Evolutionary conservation across 2,888 invertebrate genomes (phyloP).

Genomic region (Chymomyza fuscimana): DNA sequence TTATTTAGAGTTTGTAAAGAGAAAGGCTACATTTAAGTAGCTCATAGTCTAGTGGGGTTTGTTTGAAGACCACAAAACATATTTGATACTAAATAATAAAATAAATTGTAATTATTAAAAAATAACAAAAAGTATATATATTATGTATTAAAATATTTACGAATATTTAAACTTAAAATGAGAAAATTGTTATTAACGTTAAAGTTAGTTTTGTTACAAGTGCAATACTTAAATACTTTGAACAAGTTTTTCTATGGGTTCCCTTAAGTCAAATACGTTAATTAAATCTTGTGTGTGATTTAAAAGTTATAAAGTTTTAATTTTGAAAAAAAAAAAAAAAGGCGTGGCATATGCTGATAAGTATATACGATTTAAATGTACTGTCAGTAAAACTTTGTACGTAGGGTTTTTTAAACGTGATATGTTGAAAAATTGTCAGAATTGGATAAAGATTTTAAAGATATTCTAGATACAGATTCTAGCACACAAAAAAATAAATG

Average conservation of each 20-base stretch:
- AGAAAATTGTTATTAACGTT: constrained; percentile 70
- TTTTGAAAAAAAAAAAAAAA: background rate
- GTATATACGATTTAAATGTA: background rate
- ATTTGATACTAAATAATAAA: constrained; percentile 68
- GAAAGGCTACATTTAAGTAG: constrained; percentile 54
- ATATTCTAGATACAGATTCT: background rate
- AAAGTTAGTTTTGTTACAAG: constrained; percentile 72
- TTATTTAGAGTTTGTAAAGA: constrained; percentile 72
- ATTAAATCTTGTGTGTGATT: background rate
- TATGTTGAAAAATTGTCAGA: no score
- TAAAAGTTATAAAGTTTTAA: background rate
- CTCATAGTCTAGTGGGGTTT: constrained; percentile 64
- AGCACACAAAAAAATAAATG: background rate
- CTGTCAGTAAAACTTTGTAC: background rate
- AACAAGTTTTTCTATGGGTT: constrained; percentile 47
- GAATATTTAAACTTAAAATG: constrained; percentile 53
- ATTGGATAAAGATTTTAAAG: no score
- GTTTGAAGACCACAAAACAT: constrained; percentile 40
- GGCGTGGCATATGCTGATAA: background rate
- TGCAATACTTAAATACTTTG: constrained; percentile 58
- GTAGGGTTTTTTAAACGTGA: no score
- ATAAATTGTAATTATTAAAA: constrained; percentile 27
- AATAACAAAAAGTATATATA: constrained; percentile 45
- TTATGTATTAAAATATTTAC: constrained; percentile 45
- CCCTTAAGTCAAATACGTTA: constrained; percentile 2